phyloP scores from a whole-genome alignment of 2,888 invertebrate species.

The Oeneis ivallda region DNA sequence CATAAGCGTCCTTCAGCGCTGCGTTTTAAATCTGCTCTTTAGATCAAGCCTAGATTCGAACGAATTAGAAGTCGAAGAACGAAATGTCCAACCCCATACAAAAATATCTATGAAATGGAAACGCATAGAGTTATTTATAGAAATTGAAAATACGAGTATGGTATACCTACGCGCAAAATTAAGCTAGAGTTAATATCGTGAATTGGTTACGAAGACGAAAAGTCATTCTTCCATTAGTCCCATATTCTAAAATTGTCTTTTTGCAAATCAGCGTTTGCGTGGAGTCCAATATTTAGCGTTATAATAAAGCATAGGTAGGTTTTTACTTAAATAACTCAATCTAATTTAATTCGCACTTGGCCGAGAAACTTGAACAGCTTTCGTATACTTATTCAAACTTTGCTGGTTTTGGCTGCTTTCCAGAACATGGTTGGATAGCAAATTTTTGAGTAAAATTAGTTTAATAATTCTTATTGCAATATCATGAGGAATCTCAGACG shows the following conservation, averaged over 20 bases:
- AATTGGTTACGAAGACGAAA: background rate
- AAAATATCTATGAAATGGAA: no score
- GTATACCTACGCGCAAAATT: no score
- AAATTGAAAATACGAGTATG: no score
- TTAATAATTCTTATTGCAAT: constrained; percentile 17
- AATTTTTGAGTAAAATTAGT: constrained; percentile 26
- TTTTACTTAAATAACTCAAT: constrained; percentile 10
- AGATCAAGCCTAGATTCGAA: no score
- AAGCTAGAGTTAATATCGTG: background rate
- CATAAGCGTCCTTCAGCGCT: no score
- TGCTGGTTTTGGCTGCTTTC: constrained; percentile 29
- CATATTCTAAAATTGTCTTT: background rate
- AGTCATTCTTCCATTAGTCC: background rate
- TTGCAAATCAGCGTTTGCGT: background rate
- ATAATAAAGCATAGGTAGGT: background rate
- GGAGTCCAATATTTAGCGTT: background rate
- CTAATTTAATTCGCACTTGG: constrained; percentile 23
- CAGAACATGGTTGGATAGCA: constrained; percentile 28
- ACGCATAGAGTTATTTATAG: no score
- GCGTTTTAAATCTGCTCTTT: no score
- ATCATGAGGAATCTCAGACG: background rate
- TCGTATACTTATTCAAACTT: constrained; percentile 26
- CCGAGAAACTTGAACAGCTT: constrained; percentile 28
- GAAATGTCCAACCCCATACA: no score
- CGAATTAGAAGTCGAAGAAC: no score